phyloP scores from a whole-genome alignment of 2,797 vertebrate genomes.

The Rhyacichthys aspro region DNA sequence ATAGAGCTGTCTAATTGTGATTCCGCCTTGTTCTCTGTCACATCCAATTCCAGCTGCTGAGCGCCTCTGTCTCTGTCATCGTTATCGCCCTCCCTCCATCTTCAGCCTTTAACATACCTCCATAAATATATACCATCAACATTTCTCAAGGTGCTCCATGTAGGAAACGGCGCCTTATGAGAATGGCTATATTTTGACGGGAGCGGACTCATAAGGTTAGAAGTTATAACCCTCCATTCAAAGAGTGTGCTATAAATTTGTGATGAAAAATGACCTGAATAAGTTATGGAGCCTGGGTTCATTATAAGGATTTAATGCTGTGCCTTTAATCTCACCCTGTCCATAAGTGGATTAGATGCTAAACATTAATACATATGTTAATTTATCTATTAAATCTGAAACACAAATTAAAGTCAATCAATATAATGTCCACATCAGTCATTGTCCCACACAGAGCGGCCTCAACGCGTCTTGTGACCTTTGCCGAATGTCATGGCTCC shows the following conservation, averaged over 20 bases:
- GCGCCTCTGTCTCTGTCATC: slow-evolving; percentile 16
- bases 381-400: slow-evolving; percentile 44
- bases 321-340: slow-evolving; percentile 24
- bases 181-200: background rate
- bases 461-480: slow-evolving; percentile 44
- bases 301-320: slow-evolving; percentile 48
- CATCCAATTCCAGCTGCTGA: slow-evolving; percentile 24
- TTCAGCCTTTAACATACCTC: background rate
- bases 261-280: slow-evolving; percentile 48
- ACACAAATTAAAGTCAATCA: slow-evolving; percentile 19
- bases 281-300: slow-evolving; percentile 37
- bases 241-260: slow-evolving; percentile 28
- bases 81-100: slow-evolving; percentile 6
- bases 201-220: background rate
- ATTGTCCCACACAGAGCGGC: background rate
- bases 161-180: background rate
- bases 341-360: slow-evolving; percentile 38
- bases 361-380: slow-evolving; percentile 42
- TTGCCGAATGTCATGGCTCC: slow-evolving; percentile 50
- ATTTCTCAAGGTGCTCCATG: background rate
- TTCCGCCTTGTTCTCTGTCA: slow-evolving; percentile 38
- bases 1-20: slow-evolving; percentile 17
- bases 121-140: background rate
- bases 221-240: slow-evolving; percentile 24
- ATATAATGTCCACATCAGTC: slow-evolving; percentile 33